A percentile compares a stretch with the other conserved stretches of the same genome.
phyloP scores from a whole-genome alignment of 2,888 invertebrate genomes.

The Nebria salina region DNA sequence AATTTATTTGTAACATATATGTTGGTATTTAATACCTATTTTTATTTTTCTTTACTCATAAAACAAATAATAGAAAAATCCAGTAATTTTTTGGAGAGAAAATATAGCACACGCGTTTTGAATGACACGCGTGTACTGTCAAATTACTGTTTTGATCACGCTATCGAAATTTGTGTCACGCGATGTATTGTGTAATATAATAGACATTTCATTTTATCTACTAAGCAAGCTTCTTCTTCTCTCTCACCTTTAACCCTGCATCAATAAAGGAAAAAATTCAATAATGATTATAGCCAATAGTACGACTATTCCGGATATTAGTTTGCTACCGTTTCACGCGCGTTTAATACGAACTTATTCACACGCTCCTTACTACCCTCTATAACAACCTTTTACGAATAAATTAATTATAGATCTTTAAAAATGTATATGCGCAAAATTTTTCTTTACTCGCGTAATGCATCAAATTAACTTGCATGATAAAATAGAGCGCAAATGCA shows the following conservation, averaged over 20 bases:
- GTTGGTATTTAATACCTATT: slow-evolving; percentile 36
- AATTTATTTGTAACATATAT: neutral
- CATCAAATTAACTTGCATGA: neutral
- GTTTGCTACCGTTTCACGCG: slow-evolving; percentile 34
- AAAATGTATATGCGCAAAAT: neutral
- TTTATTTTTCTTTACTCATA: slow-evolving; percentile 33
- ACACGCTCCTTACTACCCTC: neutral
- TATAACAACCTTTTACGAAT: slow-evolving; percentile 3
- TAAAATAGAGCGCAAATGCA: no score
- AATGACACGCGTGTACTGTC: slow-evolving; percentile 26
- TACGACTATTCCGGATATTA: slow-evolving; percentile 35
- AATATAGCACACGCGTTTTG: slow-evolving; percentile 18
- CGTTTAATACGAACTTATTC: slow-evolving; percentile 17
- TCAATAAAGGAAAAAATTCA: slow-evolving; percentile 32
- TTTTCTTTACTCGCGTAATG: neutral
- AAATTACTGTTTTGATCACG: slow-evolving; percentile 36
- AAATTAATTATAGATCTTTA: slow-evolving; percentile 25
- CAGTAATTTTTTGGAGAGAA: slow-evolving; percentile 28
- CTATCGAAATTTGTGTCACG: slow-evolving; percentile 43
- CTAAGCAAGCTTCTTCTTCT: neutral
- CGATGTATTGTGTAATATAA: slow-evolving; percentile 45
- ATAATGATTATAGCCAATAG: slow-evolving; percentile 40
- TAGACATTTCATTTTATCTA: slow-evolving; percentile 41
- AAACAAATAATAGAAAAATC: slow-evolving; percentile 19
- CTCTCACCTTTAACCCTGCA: neutral